Conservation (phyloP, 2,888 invertebrate genomes). For the Dromius quadrimaculatus region DNA sequence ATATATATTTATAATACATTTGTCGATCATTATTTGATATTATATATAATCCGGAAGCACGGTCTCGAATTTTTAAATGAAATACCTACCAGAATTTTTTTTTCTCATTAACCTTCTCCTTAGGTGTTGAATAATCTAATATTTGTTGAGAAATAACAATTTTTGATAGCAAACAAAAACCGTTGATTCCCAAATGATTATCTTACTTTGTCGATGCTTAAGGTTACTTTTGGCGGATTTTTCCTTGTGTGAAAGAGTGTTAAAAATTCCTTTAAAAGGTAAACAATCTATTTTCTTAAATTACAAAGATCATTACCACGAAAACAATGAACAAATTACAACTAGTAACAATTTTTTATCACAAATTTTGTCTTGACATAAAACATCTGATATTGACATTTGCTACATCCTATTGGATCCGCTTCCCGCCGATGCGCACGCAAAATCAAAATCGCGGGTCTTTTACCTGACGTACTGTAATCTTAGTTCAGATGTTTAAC, state of each 20-base stretch:
- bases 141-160: too few species aligned
- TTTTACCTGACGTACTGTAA: slow-evolving; percentile 27
- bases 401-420: slow-evolving; percentile 8
- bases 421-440: slow-evolving; percentile 27
- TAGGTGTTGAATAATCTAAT: too few species aligned
- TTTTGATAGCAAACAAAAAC: too few species aligned
- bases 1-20: too few species aligned
- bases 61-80: too few species aligned
- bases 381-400: slow-evolving; percentile 11
- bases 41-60: too few species aligned
- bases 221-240: slow-evolving; percentile 22
- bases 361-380: slow-evolving; percentile 15
- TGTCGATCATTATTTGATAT: too few species aligned
- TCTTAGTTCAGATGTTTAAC: slow-evolving; percentile 21
- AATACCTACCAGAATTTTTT: too few species aligned
- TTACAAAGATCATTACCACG: background rate
- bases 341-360: slow-evolving; percentile 8
- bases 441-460: slow-evolving; percentile 23
- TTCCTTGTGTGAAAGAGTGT: background rate
- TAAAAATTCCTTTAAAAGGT: slow-evolving; percentile 6
- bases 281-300: background rate
- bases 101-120: too few species aligned
- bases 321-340: slow-evolving; percentile 3
- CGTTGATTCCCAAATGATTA: too few species aligned
- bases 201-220: too few species aligned